Evolutionary conservation across 2,888 invertebrate genomes (phyloP).

Genomic region (Tipula lateralis): DNA sequence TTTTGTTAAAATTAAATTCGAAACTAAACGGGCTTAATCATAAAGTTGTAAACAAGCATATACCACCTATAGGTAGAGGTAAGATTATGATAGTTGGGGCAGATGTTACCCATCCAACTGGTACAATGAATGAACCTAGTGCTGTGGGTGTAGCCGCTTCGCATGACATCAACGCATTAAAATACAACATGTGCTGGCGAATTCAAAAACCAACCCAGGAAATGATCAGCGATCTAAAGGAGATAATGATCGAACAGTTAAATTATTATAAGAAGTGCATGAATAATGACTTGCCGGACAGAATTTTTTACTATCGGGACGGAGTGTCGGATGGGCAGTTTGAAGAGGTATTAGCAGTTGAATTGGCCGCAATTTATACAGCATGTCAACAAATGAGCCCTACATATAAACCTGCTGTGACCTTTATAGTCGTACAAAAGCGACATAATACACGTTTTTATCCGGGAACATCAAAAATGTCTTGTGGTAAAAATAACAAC

Average conservation of each 20-base stretch:
- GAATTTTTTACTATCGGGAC: conserved; percentile 75
- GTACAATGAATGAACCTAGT: conserved; percentile 47
- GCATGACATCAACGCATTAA: conserved; percentile 59
- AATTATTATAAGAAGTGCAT: conserved; percentile 51
- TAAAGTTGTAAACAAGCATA: conserved; percentile 40
- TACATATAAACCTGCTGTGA: conserved; percentile 68
- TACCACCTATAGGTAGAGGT: neutral
- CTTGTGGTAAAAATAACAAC: conserved; percentile 61
- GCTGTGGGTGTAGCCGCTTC: conserved; percentile 74
- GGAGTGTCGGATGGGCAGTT: conserved; percentile 88
- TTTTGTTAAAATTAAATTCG: conserved; percentile 68
- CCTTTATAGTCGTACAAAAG: conserved; percentile 93
- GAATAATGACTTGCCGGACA: conserved; percentile 44
- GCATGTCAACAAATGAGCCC: conserved; percentile 58
- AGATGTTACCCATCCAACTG: conserved; percentile 86
- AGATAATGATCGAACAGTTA: conserved; percentile 64
- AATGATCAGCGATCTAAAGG: conserved; percentile 67
- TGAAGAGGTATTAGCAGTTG: conserved; percentile 45
- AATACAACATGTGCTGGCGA: conserved; percentile 71
- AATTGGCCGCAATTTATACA: conserved; percentile 62
- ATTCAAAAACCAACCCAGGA: conserved; percentile 71
- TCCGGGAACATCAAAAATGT: conserved; percentile 44
- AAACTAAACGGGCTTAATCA: conserved; percentile 83
- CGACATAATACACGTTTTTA: conserved; percentile 83
- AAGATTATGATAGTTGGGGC: conserved; percentile 69